phyloP scores from a whole-genome alignment of 2,113 vertebrate genomes.

The Thalassoma bifasciatum region DNA sequence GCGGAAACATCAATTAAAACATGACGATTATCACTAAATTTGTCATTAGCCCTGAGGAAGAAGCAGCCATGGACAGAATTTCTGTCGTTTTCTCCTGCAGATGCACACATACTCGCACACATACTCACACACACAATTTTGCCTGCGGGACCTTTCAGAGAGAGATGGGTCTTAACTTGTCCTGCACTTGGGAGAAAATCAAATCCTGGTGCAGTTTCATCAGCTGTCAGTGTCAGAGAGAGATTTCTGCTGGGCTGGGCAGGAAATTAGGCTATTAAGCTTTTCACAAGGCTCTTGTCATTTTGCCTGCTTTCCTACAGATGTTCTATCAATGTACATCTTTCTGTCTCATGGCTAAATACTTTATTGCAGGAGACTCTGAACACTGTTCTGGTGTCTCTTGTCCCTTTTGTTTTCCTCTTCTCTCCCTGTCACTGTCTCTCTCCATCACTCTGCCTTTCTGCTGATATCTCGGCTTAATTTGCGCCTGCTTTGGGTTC shows the following conservation, averaged over 20 bases:
- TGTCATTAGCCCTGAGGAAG: slow-evolving; percentile 73
- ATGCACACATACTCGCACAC: slow-evolving; percentile 7
- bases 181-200: slow-evolving; percentile 85
- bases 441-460: slow-evolving; percentile 13
- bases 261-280: slow-evolving; percentile 97
- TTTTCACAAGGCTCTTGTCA: slow-evolving; percentile 84
- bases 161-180: slow-evolving; percentile 87
- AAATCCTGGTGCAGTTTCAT: slow-evolving; percentile 89
- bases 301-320: slow-evolving; percentile 85
- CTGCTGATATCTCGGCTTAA: slow-evolving; percentile 87
- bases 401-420: slow-evolving; percentile 40
- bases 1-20: slow-evolving; percentile 82
- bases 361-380: slow-evolving; percentile 78
- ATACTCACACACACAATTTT: slow-evolving; percentile 25
- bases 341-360: slow-evolving; percentile 90
- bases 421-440: slow-evolving; percentile 32
- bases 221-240: slow-evolving; percentile 89
- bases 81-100: slow-evolving; percentile 26
- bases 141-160: slow-evolving; percentile 66
- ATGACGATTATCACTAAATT: slow-evolving; percentile 77
- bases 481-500: slow-evolving; percentile 88
- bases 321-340: slow-evolving; percentile 93
- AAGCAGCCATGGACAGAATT: slow-evolving; percentile 50
- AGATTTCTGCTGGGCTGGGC: slow-evolving; percentile 87
- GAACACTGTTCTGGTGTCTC: slow-evolving; percentile 33